Conservation (phyloP, 2,113 vertebrate genomes). For the Cairina moschata region DNA sequence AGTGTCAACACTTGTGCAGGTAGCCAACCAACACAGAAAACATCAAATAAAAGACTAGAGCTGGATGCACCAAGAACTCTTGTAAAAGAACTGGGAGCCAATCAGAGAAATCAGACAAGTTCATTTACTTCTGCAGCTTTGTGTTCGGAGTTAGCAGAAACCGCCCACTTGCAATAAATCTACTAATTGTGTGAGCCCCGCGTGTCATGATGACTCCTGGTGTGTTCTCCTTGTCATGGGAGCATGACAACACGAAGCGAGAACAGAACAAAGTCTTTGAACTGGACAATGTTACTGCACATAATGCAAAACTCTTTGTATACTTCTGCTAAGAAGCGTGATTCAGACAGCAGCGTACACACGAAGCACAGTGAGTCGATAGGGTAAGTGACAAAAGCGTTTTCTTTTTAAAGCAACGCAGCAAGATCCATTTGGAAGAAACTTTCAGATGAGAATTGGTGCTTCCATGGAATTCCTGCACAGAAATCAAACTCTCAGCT, state of each 20-base stretch:
- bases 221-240: slow-evolving; percentile 29
- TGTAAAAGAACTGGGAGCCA: background rate
- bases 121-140: background rate
- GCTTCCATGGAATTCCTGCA: background rate
- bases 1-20: accelerated
- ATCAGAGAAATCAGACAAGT: background rate
- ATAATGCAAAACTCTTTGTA: background rate
- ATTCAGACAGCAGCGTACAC: background rate
- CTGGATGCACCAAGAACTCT: background rate
- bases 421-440: background rate
- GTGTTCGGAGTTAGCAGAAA: background rate
- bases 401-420: background rate
- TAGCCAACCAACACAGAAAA: background rate
- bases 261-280: background rate
- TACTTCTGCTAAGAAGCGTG: accelerated
- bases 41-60: background rate
- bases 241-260: background rate
- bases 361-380: background rate
- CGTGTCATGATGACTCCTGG: slow-evolving; percentile 31
- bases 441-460: background rate
- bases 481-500: background rate
- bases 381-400: background rate
- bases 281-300: background rate
- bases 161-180: background rate
- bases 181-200: slow-evolving; percentile 6